Base-by-base conservation (phyloP, 2,797 vertebrate genomes). In the Spinus pinus region DNA sequence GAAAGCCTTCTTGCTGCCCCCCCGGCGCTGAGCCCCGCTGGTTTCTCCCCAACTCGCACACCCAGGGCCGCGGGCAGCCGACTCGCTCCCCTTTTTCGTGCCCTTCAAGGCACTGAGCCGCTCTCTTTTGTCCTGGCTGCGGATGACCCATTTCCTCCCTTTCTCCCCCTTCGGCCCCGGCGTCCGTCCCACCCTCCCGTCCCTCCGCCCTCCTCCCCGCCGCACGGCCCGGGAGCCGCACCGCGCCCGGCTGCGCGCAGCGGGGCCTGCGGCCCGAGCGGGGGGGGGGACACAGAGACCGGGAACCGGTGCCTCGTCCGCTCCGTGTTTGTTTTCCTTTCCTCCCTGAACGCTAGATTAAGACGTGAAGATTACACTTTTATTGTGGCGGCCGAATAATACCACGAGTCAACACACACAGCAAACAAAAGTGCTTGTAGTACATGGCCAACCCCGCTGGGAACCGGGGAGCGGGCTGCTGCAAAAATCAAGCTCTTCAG, bases 391-490 rank as follows among this genome's bases (percentile, higher is more conserved):
- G 90, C 89, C 94, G 95, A 97, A 98, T 97, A 98, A 98, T 96
- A 97, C 97, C 97, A 88, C 91, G 95, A 98, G 97, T 98, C 97
- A 98, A 98, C 97, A 97, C 95, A 95, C 93, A 88, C 49, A 94
- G 92, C 97, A 96, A 97, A 98, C 97, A 98, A 97, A 97, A 97
- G 94, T 97, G 93, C 93, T 97, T 96, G 96, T 95, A 96, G 94
- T 97, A 97, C 97, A 96, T 85, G 94, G 90, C 95, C 97, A 97
- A 96, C 82, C 97, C 98, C 96, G 95, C 97, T 97, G 97, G 97
- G 97, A 97, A 94, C 88, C 84, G 88, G 94, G 95, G 97, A 86
- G 96, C 96, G 88, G 81, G 81, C 94, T 96, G 92, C 93, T 92
- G 82, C 87, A 96, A 97, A 94, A 97, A 97, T 93, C 94, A 94